A percentile compares a stretch with the other conserved stretches of the same genome.
Evolutionary conservation across 2,797 vertebrate genomes (phyloP).

Genomic region (Cynodonichthys magdalenae): DNA sequence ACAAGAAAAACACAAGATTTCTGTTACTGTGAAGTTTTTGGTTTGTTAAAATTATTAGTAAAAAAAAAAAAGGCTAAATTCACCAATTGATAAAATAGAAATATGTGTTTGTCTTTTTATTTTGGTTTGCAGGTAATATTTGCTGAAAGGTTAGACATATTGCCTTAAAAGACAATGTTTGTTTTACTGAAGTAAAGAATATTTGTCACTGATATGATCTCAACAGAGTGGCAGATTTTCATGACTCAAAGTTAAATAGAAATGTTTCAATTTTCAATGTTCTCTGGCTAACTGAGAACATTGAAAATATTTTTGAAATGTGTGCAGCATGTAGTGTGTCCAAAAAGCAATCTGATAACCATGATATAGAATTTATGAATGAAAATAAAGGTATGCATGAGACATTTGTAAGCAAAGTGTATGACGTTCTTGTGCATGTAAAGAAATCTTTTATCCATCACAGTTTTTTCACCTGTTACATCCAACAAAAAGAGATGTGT

Average conservation of each 20-base stretch:
- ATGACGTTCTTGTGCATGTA: neutral
- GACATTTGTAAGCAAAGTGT: neutral
- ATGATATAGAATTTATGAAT: conserved; percentile 1
- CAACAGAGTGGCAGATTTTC: neutral
- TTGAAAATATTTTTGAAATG: conserved; percentile 5
- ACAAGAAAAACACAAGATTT: conserved; percentile 7
- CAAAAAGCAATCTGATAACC: conserved; percentile 5
- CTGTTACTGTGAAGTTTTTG: neutral
- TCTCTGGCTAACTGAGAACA: too few species aligned
- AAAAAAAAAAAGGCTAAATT: conserved; percentile 1
- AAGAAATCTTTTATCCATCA: neutral
- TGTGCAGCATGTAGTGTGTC: conserved; percentile 4
- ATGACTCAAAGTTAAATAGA: neutral
- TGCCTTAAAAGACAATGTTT: neutral
- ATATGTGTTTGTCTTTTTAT: neutral
- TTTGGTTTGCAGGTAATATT: neutral
- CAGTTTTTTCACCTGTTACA: too few species aligned
- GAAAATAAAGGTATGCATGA: neutral
- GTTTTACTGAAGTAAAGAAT: conserved; percentile 1
- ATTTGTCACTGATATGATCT: neutral
- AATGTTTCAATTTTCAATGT: too few species aligned
- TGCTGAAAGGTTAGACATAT: neutral
- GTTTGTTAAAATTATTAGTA: neutral
- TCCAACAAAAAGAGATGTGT: too few species aligned
- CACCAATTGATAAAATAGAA: neutral